Base-by-base conservation (phyloP, 2,888 invertebrate species). In the Tiphia femorata region DNA sequence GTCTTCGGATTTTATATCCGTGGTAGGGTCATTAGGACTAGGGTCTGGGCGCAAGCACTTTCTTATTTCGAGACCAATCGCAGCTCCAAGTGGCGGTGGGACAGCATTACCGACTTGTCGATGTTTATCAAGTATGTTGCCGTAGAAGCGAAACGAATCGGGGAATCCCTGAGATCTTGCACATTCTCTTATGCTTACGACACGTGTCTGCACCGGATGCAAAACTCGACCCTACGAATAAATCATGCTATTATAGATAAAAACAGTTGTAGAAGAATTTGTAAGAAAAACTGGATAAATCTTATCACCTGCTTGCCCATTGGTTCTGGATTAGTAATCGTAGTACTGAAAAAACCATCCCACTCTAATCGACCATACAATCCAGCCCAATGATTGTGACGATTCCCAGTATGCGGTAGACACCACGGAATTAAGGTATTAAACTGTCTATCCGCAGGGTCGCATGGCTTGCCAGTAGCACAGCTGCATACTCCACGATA, bases 341-440 rank as follows among this genome's bases (percentile, higher is more conserved):
- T 94, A 1, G 95, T 95, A 68, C 91, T 90, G 83, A 94, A 95
- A 86, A 91, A 93, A 2, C 94, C 94, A 72, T 92, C 90, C 93
- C 93, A 94, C 62, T 91, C 90, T 8, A 95, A 82, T 25, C 95
- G 88, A 2, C 91, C 95, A 76, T 94, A 95, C 27, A 95, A 87
- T 0, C 94, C 95, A 0, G 93, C 89, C 95, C 95, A 95, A 84
- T 95, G 87, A 84, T 93, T 93, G 83, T 95, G 93, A 14, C 94
- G 83, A 84, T 94, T 93, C 43, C 89, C 93, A 1, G 95, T 95
- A 81, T 95, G 95, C 7, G 94, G 94, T 67, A 95, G 85, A 77
- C 94, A 94, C 95, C 95, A 95, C 0, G 95, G 95, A 49, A 95
- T 92, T 59, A 95, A 85, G 3, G 95, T 95, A 83, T 92, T 91